Conservation (phyloP, 2,113 vertebrate species). For the Trogon melanurus region DNA sequence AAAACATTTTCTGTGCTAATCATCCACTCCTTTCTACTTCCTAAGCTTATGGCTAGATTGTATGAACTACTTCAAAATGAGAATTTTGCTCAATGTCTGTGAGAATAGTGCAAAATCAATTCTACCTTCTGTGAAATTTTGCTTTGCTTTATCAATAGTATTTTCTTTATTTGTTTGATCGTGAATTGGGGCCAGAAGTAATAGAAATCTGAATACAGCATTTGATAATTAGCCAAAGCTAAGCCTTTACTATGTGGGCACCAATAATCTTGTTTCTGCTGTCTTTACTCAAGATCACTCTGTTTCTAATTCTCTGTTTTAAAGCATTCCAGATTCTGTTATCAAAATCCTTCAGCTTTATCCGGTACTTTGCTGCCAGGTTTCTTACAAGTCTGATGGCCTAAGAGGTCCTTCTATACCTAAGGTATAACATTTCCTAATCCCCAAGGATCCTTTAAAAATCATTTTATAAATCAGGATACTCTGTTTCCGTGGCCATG, state of each 20-base stretch:
- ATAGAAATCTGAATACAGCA: background rate
- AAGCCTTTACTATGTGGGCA: conserved; percentile 36
- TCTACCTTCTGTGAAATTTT: background rate
- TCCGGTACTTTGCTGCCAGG: conserved; percentile 34
- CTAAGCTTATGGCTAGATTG: background rate
- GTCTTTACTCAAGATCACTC: conserved; percentile 40
- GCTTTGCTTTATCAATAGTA: background rate
- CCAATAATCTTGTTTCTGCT: conserved; percentile 55
- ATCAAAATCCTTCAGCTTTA: conserved; percentile 60
- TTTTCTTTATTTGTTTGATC: background rate
- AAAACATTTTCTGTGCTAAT: background rate
- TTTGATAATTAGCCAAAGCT: conserved; percentile 55
- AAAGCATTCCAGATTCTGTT: conserved; percentile 66
- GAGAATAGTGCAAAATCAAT: background rate
- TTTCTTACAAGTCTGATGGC: background rate
- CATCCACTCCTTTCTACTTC: background rate
- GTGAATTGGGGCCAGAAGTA: background rate
- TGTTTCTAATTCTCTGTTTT: conserved; percentile 61
- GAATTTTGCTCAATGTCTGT: background rate
- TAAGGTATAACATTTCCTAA: conserved; percentile 7
- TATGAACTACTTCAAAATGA: background rate
- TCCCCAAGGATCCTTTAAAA: background rate
- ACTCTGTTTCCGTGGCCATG: background rate
- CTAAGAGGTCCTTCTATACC: background rate
- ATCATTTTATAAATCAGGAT: background rate